Percentiles rank a stretch among this genome's conserved stretches.
phyloP scores from a whole-genome alignment of 2,113 vertebrate species.

The Sturnus vulgaris region DNA sequence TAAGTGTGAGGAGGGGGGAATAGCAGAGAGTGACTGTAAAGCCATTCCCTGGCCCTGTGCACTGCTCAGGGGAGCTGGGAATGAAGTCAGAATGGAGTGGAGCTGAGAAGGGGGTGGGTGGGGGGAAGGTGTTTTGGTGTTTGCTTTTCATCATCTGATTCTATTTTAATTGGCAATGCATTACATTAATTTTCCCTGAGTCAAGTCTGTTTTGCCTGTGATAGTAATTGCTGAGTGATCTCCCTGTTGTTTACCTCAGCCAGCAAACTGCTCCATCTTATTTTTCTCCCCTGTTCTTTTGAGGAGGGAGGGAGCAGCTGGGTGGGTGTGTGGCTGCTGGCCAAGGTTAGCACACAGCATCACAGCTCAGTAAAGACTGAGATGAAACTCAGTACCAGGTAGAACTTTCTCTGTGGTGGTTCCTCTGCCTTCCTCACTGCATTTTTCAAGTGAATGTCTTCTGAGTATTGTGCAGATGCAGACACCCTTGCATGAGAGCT shows the following conservation, averaged over 20 bases:
- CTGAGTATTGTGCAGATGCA: background rate
- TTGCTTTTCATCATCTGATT: background rate
- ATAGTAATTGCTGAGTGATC: background rate
- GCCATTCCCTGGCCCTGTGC: background rate
- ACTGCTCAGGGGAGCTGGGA: background rate
- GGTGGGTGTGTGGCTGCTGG: background rate
- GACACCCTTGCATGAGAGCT: background rate
- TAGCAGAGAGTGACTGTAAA: background rate
- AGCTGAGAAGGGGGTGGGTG: background rate
- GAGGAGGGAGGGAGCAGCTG: background rate
- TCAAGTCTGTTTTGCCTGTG: background rate
- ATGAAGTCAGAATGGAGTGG: background rate
- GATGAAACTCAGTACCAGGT: background rate
- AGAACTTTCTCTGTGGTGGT: background rate
- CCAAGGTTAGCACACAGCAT: background rate
- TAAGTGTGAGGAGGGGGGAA: background rate
- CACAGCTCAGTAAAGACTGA: background rate
- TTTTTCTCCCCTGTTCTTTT: background rate
- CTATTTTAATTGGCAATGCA: background rate
- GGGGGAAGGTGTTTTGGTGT: background rate
- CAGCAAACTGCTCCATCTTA: background rate
- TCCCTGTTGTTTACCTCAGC: background rate
- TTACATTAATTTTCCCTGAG: background rate
- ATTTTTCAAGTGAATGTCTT: background rate
- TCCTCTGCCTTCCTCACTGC: background rate